A percentile compares a stretch with the other conserved stretches of the same genome.
Evolutionary conservation across 53 echinoderm and acorn worm genomes (phyloP).

Genomic region (Actinopyga echinites): DNA sequence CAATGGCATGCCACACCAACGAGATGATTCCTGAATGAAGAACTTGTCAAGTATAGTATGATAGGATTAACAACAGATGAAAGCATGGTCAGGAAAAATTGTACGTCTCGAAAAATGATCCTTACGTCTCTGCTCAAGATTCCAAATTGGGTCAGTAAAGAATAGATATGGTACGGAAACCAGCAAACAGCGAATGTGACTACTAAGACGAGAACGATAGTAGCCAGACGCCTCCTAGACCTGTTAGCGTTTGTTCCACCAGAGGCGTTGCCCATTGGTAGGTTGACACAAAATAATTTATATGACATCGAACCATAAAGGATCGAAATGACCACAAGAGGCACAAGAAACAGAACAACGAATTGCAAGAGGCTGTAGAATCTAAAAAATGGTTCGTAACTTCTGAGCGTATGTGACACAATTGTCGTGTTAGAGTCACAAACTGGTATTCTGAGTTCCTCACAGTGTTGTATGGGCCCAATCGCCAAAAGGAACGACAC

Average conservation of each 20-base stretch:
- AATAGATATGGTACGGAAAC: constrained; percentile 24
- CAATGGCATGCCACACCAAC: neutral
- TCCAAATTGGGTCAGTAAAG: neutral
- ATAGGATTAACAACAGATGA: constrained; percentile 35
- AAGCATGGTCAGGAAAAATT: constrained; percentile 40
- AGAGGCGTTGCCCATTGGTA: constrained; percentile 17
- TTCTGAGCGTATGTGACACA: neutral
- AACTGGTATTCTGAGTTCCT: neutral
- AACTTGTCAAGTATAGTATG: constrained; percentile 28
- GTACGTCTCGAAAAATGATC: neutral
- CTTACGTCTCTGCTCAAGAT: neutral
- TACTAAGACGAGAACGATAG: constrained; percentile 22
- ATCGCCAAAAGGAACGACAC: neutral
- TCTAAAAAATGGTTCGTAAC: neutral
- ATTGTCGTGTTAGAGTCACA: neutral
- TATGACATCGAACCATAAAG: constrained; percentile 33
- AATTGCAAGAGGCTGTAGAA: constrained; percentile 13
- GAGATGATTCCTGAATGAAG: constrained; percentile 29
- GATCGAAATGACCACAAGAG: constrained; percentile 21
- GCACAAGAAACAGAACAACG: constrained; percentile 7
- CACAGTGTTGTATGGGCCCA: neutral
- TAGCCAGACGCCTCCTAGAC: constrained; percentile 20
- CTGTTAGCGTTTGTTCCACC: neutral
- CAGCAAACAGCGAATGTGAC: constrained; percentile 22
- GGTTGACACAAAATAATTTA: constrained; percentile 23